These are phyloP conservation scores for Astatotilapia flaviijosephi DNA, from an alignment of 2,113 vertebrate genomes.

Conservation along the genomic window DNA sequence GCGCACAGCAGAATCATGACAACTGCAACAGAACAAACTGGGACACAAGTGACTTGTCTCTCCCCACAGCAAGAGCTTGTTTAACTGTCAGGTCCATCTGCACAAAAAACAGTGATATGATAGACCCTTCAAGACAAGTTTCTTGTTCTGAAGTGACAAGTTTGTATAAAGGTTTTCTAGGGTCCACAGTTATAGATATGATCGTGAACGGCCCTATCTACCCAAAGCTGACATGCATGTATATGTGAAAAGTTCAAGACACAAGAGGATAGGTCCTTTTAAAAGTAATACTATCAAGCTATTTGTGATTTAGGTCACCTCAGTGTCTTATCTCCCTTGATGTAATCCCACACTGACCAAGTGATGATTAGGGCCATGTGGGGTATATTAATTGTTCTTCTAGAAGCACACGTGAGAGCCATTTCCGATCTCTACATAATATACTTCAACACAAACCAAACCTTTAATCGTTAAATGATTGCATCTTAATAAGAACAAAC, in stretches of 20 bases:
- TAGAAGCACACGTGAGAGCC: background rate
- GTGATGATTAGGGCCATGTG: background rate
- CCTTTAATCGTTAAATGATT: background rate
- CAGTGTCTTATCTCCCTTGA: background rate
- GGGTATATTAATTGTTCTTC: background rate
- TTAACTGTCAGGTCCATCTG: background rate
- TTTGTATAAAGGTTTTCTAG: background rate
- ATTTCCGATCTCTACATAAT: background rate
- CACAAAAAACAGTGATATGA: background rate
- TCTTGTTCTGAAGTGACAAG: background rate
- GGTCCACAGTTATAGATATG: background rate
- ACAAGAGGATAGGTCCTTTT: background rate
- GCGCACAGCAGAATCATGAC: background rate
- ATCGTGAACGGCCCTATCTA: background rate
- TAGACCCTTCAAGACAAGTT: background rate
- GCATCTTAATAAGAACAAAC: background rate
- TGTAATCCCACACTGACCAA: background rate
- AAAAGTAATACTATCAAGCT: background rate
- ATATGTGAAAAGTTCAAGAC: background rate
- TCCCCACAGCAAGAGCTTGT: background rate
- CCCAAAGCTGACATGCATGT: background rate
- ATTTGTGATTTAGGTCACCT: background rate
- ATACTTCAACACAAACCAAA: background rate
- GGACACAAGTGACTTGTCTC: slow-evolving; percentile 8
- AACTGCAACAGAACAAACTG: slow-evolving; percentile 10